Evolutionary conservation across 2,888 invertebrate genomes (phyloP).

Genomic region (Neria commutata): DNA sequence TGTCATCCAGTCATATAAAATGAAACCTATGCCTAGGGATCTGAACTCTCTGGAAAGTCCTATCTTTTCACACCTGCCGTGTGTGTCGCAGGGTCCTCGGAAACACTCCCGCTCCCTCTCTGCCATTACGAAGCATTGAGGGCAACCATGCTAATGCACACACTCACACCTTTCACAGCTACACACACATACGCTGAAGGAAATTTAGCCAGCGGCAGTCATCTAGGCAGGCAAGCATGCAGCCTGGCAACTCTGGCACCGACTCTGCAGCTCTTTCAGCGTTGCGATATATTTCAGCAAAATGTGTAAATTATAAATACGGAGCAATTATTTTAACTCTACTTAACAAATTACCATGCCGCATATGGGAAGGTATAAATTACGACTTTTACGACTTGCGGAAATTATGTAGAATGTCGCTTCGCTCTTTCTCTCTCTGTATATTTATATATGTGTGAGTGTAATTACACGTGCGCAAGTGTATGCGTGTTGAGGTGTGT

Average conservation of each 20-base stretch:
- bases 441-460: not conserved
- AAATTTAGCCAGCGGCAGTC: not conserved
- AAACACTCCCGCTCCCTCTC: no score
- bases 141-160: no score
- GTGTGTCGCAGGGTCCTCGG: no score
- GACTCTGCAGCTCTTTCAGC: slow-evolving; percentile 41
- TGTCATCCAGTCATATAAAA: no score
- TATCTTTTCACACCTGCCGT: no score
- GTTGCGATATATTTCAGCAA: slow-evolving; percentile 59
- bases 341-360: slow-evolving; percentile 63
- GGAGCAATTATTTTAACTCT: slow-evolving; percentile 64
- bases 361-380: slow-evolving; percentile 60
- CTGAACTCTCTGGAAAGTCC: no score
- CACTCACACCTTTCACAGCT: no score
- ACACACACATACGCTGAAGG: no score
- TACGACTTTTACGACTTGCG: slow-evolving; percentile 54
- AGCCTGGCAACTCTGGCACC: slow-evolving; percentile 11
- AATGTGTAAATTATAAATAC: slow-evolving; percentile 64
- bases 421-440: not conserved
- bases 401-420: slow-evolving; percentile 34
- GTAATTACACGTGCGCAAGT: not conserved
- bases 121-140: no score
- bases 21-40: no score
- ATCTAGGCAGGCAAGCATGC: not conserved
- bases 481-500: not conserved